Base-by-base conservation (phyloP, 1,140 invertebrate species). In the Vanessa atalanta region DNA sequence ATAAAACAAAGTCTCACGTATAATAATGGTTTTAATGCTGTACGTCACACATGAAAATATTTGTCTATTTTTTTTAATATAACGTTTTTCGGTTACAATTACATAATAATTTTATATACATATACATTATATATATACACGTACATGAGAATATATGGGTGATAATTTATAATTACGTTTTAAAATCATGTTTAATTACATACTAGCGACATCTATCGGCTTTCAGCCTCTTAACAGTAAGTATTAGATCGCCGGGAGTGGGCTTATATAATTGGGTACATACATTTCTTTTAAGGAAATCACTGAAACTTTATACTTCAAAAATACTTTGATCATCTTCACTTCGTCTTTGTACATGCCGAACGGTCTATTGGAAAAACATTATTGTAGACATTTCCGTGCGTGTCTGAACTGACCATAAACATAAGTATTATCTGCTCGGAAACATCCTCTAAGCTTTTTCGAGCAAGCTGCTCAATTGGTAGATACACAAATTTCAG, bases 41-140 rank as follows among this genome's bases (percentile, higher is more conserved):
- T 55, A 20, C n/a, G 53, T 61, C 31, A 69, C 57, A 69, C 66
- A 47, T 60, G 53, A 69, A 69, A 69, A 69, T 69, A 69, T 69
- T 69, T 69, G 37, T 57, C 66, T 69, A 69, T 69, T 47, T 69
- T 68, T 68, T 47, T 69, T 57, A 11, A 16, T 31, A 47, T 57
- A 57, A 60, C 53, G 47, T 26, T 69, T 60, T 61, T 51, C 48
- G 57, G 31, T 61, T 61, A 61, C 23, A 55, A 5, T 55, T 37
- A 31, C 48, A 61, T 61, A 31, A 61, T 31, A 0, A 55, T 31
- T 26, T 60, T 60, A 26, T 23, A 60, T 60, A 23, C 55, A 26
- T 11, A 26, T 60, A 60, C 20, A 26, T 26, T 43, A 43, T 43
- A 43, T 43, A 26, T 23, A 60, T 60, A 23, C 55, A 26, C 2